Evolutionary conservation across 2,113 vertebrate species (phyloP).

Genomic region (Myiopsitta monachus): DNA sequence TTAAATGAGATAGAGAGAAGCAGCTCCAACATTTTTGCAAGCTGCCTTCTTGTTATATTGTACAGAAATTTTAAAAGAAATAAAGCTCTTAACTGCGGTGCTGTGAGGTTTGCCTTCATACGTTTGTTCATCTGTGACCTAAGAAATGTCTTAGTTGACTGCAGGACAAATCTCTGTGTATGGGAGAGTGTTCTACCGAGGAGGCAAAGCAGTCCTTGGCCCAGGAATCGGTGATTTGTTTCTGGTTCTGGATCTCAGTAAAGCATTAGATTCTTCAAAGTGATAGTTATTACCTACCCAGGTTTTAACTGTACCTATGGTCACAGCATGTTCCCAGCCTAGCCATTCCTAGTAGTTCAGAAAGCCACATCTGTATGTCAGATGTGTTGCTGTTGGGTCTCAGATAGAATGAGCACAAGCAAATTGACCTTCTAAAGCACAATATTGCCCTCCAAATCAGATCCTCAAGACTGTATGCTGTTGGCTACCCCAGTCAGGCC

Average conservation of each 20-base stretch:
- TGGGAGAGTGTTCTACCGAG: not conserved
- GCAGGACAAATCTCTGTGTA: not conserved
- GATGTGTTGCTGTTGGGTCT: not conserved
- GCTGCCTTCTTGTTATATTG: not conserved
- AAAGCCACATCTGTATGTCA: not conserved
- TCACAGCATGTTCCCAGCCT: not conserved
- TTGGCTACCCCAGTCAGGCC: not conserved
- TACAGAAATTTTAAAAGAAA: not conserved
- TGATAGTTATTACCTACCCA: not conserved
- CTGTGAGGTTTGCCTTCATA: not conserved
- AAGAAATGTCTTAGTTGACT: not conserved
- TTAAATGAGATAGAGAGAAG: constrained; percentile 23
- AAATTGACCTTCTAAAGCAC: constrained; percentile 11
- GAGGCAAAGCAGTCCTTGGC: not conserved
- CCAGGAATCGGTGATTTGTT: not conserved
- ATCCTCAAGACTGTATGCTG: not conserved
- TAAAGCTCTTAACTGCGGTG: not conserved
- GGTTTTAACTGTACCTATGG: not conserved
- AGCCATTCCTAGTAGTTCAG: not conserved
- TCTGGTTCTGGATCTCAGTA: not conserved
- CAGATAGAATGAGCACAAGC: not conserved
- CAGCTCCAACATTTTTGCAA: constrained; percentile 1
- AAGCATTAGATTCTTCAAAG: not conserved
- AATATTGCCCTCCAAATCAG: not conserved
- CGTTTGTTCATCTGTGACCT: not conserved